Conservation (phyloP, 2,113 vertebrate species). For the Sturnus vulgaris region DNA sequence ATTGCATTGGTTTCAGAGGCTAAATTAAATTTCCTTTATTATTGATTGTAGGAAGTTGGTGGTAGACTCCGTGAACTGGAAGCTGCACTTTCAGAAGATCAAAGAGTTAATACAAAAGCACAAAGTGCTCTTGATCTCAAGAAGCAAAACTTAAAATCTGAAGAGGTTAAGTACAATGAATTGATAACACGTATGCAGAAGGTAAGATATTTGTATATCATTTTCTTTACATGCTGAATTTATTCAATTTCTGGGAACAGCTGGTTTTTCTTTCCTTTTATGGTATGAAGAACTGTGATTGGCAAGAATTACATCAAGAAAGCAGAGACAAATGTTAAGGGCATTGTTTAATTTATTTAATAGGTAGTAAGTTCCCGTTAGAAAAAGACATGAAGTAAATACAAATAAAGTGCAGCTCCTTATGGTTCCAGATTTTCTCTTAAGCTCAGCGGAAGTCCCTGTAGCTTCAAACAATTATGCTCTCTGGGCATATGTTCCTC, state of each 20-base stretch:
- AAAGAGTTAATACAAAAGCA: constrained; percentile 82
- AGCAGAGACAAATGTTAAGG: background rate
- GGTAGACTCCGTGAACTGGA: constrained; percentile 78
- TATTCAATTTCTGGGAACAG: background rate
- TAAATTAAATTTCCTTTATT: background rate
- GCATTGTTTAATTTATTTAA: background rate
- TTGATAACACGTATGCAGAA: constrained; percentile 85
- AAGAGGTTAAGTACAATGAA: constrained; percentile 82
- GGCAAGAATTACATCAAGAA: background rate
- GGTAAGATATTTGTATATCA: constrained; percentile 59
- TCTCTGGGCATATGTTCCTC: background rate
- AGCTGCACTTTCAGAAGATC: constrained; percentile 78
- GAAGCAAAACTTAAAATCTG: constrained; percentile 85
- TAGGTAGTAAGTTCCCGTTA: background rate
- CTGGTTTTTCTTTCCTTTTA: background rate
- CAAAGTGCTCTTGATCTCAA: constrained; percentile 87
- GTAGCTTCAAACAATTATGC: background rate
- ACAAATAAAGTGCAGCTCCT: background rate
- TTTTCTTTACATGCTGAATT: background rate
- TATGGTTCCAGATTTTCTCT: background rate
- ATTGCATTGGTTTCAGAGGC: background rate
- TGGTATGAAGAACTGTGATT: background rate
- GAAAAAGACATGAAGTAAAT: background rate
- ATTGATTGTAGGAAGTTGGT: constrained; percentile 76
- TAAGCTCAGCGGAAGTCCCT: background rate